These are phyloP conservation scores for Dasypogon diadema DNA, from an alignment of 2,888 invertebrate genomes.

Conservation along the genomic window DNA sequence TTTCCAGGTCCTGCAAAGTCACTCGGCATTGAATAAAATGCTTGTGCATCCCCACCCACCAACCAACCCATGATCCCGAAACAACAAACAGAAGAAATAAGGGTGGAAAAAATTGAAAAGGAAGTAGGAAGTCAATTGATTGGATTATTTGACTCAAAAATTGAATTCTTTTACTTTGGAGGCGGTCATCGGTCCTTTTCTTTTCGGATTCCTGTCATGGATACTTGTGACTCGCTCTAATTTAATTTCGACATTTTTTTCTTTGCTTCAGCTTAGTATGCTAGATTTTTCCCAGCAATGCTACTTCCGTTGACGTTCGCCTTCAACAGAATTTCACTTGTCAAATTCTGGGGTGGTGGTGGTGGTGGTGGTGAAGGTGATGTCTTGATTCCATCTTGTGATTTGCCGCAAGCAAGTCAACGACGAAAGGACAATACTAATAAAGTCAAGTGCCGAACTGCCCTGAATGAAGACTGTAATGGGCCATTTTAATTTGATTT, in stretches of 20 bases:
- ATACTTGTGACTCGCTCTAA: slow-evolving; percentile 51
- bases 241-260: slow-evolving; percentile 37
- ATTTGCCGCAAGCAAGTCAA: slow-evolving; percentile 25
- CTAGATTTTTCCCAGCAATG: background rate
- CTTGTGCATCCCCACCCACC: background rate
- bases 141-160: slow-evolving; percentile 56
- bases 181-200: slow-evolving; percentile 32
- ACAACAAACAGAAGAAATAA: background rate
- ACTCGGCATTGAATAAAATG: slow-evolving; percentile 11
- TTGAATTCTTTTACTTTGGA: slow-evolving; percentile 52
- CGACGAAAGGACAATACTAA: slow-evolving; percentile 36
- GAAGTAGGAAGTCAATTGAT: slow-evolving; percentile 56
- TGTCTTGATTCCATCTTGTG: slow-evolving; percentile 39
- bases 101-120: slow-evolving; percentile 38
- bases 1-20: slow-evolving; percentile 29
- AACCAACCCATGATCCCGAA: background rate
- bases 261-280: slow-evolving; percentile 15
- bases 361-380: slow-evolving; percentile 7
- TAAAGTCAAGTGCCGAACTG: slow-evolving; percentile 20
- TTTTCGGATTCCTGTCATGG: slow-evolving; percentile 53
- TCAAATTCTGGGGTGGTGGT: background rate
- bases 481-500: slow-evolving; percentile 45
- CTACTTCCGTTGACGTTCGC: slow-evolving; percentile 25
- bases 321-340: slow-evolving; percentile 24
- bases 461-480: slow-evolving; percentile 21